These are phyloP conservation scores for Cherax destructor DNA, from an alignment of 1,140 invertebrate genomes.

Conservation along the genomic window DNA sequence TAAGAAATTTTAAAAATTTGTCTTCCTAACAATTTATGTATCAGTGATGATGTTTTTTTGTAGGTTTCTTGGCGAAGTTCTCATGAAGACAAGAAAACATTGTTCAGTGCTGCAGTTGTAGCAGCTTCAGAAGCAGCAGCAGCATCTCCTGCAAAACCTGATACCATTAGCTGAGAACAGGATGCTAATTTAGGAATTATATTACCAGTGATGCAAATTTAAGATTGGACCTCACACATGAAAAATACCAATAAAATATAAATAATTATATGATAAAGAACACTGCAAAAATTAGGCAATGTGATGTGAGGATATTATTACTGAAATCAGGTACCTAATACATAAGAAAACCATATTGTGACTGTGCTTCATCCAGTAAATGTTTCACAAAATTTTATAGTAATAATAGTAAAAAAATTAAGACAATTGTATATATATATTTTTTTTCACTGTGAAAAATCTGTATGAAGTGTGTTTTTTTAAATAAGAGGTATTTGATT, in stretches of 20 bases:
- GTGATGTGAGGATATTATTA: not conserved
- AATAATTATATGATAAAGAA: not conserved
- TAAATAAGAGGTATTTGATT: not conserved
- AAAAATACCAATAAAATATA: not conserved
- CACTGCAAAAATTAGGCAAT: not conserved
- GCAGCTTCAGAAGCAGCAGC: slow-evolving; percentile 44
- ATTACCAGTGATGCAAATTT: not conserved
- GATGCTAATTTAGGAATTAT: not conserved
- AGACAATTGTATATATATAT: not conserved
- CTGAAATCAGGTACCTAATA: not conserved
- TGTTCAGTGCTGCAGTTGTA: slow-evolving; percentile 64
- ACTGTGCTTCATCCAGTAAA: not conserved
- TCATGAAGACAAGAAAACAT: slow-evolving; percentile 60
- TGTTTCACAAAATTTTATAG: not conserved
- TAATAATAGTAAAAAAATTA: not conserved
- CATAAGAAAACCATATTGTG: not conserved
- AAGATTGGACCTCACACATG: not conserved
- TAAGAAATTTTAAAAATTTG: not conserved
- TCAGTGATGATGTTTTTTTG: not conserved
- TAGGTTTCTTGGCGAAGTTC: slow-evolving; percentile 67
- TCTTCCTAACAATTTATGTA: not conserved
- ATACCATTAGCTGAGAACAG: slow-evolving; percentile 1
- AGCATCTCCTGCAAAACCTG: slow-evolving; percentile 14
- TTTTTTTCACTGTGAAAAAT: not conserved
- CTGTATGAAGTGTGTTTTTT: not conserved